phyloP scores from a whole-genome alignment of 2,888 invertebrate species.

The Cerastis leucographa region DNA sequence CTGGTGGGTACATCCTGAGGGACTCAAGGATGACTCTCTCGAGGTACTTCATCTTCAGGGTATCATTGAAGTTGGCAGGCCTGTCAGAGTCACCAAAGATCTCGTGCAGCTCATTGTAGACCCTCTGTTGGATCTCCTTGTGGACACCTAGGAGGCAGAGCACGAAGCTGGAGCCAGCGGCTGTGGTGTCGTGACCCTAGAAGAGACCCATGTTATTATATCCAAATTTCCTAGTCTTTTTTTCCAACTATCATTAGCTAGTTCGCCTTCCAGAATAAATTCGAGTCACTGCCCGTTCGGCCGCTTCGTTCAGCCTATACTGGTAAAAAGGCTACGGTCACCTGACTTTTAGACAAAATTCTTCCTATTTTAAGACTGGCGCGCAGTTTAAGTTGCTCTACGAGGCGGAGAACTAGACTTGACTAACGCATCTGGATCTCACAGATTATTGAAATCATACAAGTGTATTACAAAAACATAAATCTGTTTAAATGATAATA shows the following conservation, averaged over 20 bases:
- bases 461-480: neutral
- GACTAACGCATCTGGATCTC: neutral
- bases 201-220: neutral
- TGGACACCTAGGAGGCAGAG: slow-evolving; percentile 95
- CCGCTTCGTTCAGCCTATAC: neutral
- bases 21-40: slow-evolving; percentile 95
- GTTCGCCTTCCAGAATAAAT: neutral
- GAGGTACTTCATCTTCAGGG: slow-evolving; percentile 95
- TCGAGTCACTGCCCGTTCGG: neutral
- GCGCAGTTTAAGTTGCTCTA: neutral
- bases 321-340: no score
- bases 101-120: slow-evolving; percentile 93
- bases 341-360: neutral
- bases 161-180: slow-evolving; percentile 96
- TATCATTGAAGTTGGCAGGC: slow-evolving; percentile 94
- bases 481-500: neutral
- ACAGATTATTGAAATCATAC: neutral
- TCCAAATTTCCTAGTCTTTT: neutral
- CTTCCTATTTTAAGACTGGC: neutral
- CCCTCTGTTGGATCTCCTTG: slow-evolving; percentile 94
- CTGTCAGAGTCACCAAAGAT: slow-evolving; percentile 95
- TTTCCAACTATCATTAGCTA: neutral
- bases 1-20: slow-evolving; percentile 95
- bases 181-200: slow-evolving; percentile 89
- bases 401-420: neutral